A percentile compares a stretch with the other conserved stretches of the same genome.
Evolutionary conservation across 2,888 invertebrate species (phyloP).

Genomic region (Habrosyne pyritoides): DNA sequence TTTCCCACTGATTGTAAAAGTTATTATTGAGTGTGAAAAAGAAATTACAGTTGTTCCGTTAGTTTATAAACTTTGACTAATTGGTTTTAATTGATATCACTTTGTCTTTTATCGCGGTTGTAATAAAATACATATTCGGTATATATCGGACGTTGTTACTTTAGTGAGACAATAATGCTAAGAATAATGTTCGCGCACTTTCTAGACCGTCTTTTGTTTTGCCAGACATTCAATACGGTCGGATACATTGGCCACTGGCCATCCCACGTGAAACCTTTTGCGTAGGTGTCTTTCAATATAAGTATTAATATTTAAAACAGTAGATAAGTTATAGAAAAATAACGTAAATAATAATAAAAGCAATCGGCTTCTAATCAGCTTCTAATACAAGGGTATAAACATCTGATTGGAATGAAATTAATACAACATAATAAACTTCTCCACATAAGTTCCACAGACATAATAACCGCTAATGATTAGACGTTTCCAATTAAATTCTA

Average conservation of each 20-base stretch:
- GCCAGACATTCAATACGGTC: not conserved
- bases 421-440: constrained; percentile 3
- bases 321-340: too few species aligned
- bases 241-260: not conserved
- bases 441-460: not conserved
- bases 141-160: not conserved
- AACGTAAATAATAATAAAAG: too few species aligned
- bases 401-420: not conserved
- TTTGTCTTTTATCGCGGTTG: not conserved
- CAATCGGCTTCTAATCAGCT: not conserved
- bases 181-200: constrained; percentile 4
- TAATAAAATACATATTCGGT: not conserved
- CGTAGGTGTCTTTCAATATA: not conserved
- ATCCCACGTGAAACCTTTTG: not conserved
- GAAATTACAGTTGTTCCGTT: not conserved
- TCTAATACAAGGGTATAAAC: not conserved
- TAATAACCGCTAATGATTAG: not conserved
- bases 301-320: not conserved
- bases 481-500: constrained; percentile 21
- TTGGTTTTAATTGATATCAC: not conserved
- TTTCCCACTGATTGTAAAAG: constrained; percentile 9
- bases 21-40: constrained; percentile 14
- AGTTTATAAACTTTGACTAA: constrained; percentile 3
- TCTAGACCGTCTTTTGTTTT: not conserved
- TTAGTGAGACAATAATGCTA: not conserved